Evolutionary conservation across 2,888 invertebrate species (phyloP).

Genomic region (Sminthurides aquaticus): DNA sequence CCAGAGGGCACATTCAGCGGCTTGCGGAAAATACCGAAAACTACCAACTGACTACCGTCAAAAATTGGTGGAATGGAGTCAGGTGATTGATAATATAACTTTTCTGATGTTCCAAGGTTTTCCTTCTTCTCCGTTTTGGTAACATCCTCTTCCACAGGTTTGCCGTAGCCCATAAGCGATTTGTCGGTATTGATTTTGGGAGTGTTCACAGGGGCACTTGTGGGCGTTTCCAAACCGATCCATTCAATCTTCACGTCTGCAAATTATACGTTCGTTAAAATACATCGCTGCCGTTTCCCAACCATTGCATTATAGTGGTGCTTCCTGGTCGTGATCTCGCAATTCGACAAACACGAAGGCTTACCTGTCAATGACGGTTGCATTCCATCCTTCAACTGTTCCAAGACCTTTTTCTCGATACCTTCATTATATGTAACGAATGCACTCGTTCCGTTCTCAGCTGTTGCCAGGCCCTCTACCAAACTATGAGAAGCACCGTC

Average conservation of each 20-base stretch:
- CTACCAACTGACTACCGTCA: conserved; percentile 41
- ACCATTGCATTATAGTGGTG: too few species aligned
- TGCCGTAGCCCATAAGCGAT: conserved; percentile 42
- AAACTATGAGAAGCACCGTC: not conserved
- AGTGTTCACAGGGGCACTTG: not conserved
- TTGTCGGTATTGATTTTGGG: conserved; percentile 35
- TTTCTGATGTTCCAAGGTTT: too few species aligned
- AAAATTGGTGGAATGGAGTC: conserved; percentile 41
- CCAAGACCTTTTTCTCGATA: conserved; percentile 44
- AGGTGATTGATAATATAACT: conserved; percentile 29
- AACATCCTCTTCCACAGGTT: conserved; percentile 26
- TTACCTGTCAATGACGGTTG: conserved; percentile 41
- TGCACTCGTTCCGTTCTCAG: not conserved
- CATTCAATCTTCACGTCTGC: conserved; percentile 37
- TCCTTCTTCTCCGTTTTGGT: not conserved
- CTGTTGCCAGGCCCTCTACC: not conserved
- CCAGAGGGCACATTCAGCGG: conserved; percentile 22
- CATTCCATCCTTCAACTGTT: conserved; percentile 42
- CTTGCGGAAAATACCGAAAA: conserved; percentile 34
- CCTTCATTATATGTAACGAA: conserved; percentile 7
- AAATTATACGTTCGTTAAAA: not conserved
- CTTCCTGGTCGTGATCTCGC: too few species aligned
- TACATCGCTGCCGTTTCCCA: too few species aligned
- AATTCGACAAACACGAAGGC: too few species aligned
- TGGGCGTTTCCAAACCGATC: conserved; percentile 26